Conservation (phyloP, 2,888 invertebrate species). For the Lomographa bimaculata region DNA sequence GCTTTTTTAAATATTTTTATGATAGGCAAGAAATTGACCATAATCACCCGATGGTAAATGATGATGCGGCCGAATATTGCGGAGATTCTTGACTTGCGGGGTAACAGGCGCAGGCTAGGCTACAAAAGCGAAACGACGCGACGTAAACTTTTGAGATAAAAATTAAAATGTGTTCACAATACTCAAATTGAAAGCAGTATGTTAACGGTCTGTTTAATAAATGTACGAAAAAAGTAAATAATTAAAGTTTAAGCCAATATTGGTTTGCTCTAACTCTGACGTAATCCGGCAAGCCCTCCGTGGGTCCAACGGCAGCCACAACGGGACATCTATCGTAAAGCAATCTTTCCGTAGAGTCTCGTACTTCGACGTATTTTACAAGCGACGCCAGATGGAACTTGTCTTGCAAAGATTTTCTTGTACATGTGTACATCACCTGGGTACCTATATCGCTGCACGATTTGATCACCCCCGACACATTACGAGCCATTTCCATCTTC, state of each 20-base stretch:
- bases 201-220: too few relatives aligned
- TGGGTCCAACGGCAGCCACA: slow-evolving; percentile 67
- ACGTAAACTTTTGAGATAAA: too few relatives aligned
- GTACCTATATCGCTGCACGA: slow-evolving; percentile 61
- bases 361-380: slow-evolving; percentile 27
- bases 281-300: slow-evolving; percentile 69
- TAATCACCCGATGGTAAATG: too few relatives aligned
- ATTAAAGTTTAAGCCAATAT: slow-evolving; percentile 63
- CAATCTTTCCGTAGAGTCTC: slow-evolving; percentile 42
- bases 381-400: background rate
- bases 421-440: slow-evolving; percentile 53
- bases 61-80: too few relatives aligned
- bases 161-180: too few relatives aligned
- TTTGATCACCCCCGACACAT: slow-evolving; percentile 45
- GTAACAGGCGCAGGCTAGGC: too few relatives aligned
- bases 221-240: background rate
- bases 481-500: slow-evolving; percentile 50
- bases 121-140: too few relatives aligned
- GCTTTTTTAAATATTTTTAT: too few relatives aligned
- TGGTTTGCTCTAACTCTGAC: slow-evolving; percentile 52
- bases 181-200: too few relatives aligned
- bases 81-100: too few relatives aligned
- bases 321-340: slow-evolving; percentile 70
- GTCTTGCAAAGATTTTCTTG: slow-evolving; percentile 38
- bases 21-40: too few relatives aligned